A percentile compares a stretch with the other conserved stretches of the same genome.
phyloP scores from a whole-genome alignment of 2,797 vertebrate genomes.

The Tragopan temminckii region DNA sequence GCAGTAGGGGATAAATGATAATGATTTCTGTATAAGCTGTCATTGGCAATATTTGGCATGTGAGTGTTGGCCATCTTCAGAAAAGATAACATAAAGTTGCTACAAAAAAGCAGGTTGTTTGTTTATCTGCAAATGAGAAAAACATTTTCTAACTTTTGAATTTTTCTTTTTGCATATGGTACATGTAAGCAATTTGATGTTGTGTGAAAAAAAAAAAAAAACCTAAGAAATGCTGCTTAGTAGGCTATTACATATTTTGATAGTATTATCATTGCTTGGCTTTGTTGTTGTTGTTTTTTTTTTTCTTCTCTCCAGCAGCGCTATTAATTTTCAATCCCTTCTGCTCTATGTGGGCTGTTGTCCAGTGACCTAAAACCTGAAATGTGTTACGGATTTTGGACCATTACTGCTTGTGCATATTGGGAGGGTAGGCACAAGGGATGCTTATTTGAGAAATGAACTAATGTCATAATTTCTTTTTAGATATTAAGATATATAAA shows the following conservation, averaged over 20 bases:
- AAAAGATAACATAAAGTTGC: background rate
- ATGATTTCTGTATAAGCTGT: background rate
- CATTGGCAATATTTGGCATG: background rate
- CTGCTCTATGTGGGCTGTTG: slow-evolving; percentile 48
- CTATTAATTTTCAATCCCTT: slow-evolving; percentile 67
- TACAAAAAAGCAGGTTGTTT: background rate
- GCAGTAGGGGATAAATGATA: slow-evolving; percentile 23
- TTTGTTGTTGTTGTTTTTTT: slow-evolving; percentile 24
- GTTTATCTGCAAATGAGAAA: background rate
- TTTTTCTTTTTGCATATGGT: background rate
- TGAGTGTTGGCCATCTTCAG: background rate
- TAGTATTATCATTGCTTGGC: slow-evolving; percentile 8
- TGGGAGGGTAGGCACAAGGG: background rate
- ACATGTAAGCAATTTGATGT: background rate
- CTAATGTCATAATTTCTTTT: background rate
- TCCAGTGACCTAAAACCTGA: slow-evolving; percentile 69
- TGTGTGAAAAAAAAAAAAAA: slow-evolving; percentile 10
- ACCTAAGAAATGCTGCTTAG: slow-evolving; percentile 3
- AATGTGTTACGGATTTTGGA: slow-evolving; percentile 10
- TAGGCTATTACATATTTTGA: background rate
- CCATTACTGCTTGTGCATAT: background rate
- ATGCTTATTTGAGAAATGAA: background rate
- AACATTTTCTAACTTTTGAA: background rate
- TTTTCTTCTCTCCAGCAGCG: background rate
- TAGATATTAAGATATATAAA: background rate